Evolutionary conservation across 2,888 invertebrate species (phyloP), one percentile per base, ranked within the genome.

Genomic region (Macropis europaea): DNA sequence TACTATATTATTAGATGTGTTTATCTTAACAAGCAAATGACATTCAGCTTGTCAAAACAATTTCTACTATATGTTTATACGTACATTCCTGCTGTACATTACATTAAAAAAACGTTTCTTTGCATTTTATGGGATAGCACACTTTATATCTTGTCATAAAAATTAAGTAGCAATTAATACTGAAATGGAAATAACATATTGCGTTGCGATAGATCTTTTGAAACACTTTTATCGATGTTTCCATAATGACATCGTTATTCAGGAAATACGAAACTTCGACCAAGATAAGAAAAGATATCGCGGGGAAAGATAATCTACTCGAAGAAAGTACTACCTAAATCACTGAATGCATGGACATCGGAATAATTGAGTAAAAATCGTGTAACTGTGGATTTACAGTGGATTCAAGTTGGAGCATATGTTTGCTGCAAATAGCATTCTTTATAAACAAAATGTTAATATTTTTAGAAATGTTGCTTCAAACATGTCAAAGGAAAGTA

Each of bases 211-310:
- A 66, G 52, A 52, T 19, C 24, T 36, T 9, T 7, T 43, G 13
- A 24, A 47, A 40, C 43, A 52, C 9, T 54, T 52, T 57, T 69
- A 57, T 62, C 69, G 61, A 36, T 47, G 43, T 43, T 36, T 19
- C 43, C 13, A 19, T 56, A 68, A 68, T 66, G 54, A 60, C 34
- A 15, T 28, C 56, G 61, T 69, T 56, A 68, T 45, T 57, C 45
- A 57, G 30, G 30, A 43, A 38, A 17, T 17, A 32, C 6, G 32
- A 34, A 47, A 47, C 15, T 13, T 36, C 17, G 13, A 13, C 32
- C 17, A 19, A 54, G 67, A 67, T 62, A 67, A 61, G 54, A 54
- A 67, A 28, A 47, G 48, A 36, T 34, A 57, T 38, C n/a, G 28
- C 32, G 3, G 36, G 40, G 15, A 15, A 30, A 59, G 47, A 62